Evolutionary conservation across 1,140 invertebrate genomes (phyloP).

Genomic region (Trichogramma pretiosum): DNA sequence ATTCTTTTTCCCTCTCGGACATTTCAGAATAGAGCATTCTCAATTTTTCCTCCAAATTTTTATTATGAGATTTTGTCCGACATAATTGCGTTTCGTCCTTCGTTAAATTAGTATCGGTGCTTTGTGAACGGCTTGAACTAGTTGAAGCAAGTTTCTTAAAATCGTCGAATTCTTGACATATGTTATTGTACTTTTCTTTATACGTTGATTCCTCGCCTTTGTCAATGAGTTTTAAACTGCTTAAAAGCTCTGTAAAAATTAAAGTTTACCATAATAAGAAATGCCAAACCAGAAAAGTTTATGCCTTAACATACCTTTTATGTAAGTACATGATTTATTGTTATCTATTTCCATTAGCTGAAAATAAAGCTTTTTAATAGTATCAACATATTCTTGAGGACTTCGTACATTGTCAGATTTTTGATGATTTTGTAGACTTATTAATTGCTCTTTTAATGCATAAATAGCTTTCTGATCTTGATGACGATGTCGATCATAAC

Average conservation of each 20-base stretch:
- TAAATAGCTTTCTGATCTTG: conserved; percentile 68
- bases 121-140: conserved; percentile 12
- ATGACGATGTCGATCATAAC: conserved; percentile 64
- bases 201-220: conserved; percentile 32
- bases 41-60: conserved; percentile 56
- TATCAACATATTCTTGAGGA: conserved; percentile 30
- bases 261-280: too few species aligned
- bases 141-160: conserved; percentile 30
- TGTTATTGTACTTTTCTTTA: conserved; percentile 44
- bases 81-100: conserved; percentile 37
- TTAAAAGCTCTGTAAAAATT: conserved; percentile 29
- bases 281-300: not conserved
- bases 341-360: conserved; percentile 35
- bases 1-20: conserved; percentile 49
- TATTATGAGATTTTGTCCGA: conserved; percentile 51
- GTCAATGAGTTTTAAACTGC: conserved; percentile 28
- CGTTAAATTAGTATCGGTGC: conserved; percentile 27
- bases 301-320: conserved; percentile 30
- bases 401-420: conserved; percentile 21
- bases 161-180: conserved; percentile 42
- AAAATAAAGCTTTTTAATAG: conserved; percentile 33
- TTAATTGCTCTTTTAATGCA: conserved; percentile 54
- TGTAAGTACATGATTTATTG: conserved; percentile 24
- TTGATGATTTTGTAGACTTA: conserved; percentile 32
- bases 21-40: conserved; percentile 53